Conservation (phyloP, 1,140 invertebrate species). For the Drosophila aff. region DNA sequence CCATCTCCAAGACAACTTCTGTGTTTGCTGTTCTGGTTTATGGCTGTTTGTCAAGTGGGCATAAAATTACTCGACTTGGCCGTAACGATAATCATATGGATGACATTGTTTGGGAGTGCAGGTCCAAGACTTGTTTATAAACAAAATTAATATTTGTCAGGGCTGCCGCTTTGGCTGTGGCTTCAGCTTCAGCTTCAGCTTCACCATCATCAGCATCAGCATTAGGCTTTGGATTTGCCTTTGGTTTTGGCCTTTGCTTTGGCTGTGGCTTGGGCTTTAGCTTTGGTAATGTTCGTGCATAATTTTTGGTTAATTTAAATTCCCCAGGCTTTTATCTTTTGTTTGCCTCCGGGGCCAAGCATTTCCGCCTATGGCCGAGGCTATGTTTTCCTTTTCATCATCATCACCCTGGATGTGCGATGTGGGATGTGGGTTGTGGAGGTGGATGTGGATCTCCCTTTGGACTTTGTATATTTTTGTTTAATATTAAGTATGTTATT, state of each 20-base stretch:
- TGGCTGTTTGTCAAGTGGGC: slow-evolving; percentile 76
- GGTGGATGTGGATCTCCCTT: slow-evolving; percentile 19
- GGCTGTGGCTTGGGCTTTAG: neutral
- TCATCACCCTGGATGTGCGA: slow-evolving; percentile 29
- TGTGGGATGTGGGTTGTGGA: slow-evolving; percentile 2
- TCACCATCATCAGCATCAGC: neutral
- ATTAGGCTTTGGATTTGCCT: slow-evolving; percentile 7
- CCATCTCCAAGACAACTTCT: slow-evolving; percentile 34
- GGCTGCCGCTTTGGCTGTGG: slow-evolving; percentile 36
- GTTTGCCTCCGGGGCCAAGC: slow-evolving; percentile 57
- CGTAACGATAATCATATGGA: slow-evolving; percentile 81
- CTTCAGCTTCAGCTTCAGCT: neutral
- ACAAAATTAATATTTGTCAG: slow-evolving; percentile 84
- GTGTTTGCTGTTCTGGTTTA: slow-evolving; percentile 69
- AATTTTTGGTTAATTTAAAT: slow-evolving; percentile 84
- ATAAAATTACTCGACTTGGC: slow-evolving; percentile 77
- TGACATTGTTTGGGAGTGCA: slow-evolving; percentile 79
- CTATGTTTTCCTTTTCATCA: slow-evolving; percentile 55
- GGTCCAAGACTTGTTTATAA: slow-evolving; percentile 65
- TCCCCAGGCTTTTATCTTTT: slow-evolving; percentile 80
- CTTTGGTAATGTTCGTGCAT: slow-evolving; percentile 80
- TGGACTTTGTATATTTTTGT: slow-evolving; percentile 79
- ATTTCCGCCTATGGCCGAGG: slow-evolving; percentile 59
- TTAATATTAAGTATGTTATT: slow-evolving; percentile 84
- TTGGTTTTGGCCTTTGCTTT: slow-evolving; percentile 14